Evolutionary conservation across 1,140 invertebrate genomes (phyloP).

Genomic region (Trachymyrmex cornetzi): DNA sequence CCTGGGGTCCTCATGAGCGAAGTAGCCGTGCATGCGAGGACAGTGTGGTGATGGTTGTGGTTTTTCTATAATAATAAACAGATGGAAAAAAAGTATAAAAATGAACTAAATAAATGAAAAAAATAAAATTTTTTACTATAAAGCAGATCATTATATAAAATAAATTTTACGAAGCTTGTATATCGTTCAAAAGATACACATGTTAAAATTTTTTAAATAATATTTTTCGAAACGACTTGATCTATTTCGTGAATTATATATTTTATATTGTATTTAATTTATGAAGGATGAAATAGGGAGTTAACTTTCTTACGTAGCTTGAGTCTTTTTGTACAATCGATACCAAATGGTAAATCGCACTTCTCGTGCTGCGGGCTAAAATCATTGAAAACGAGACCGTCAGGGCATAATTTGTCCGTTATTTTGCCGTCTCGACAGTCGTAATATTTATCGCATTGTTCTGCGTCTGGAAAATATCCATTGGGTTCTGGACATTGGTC

Average conservation of each 20-base stretch:
- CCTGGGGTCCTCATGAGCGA: constrained; percentile 92
- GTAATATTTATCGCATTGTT: constrained; percentile 97
- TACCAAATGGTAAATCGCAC: constrained; percentile 95
- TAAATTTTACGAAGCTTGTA: neutral
- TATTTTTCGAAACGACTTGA: neutral
- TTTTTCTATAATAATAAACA: constrained; percentile 88
- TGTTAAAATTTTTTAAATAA: neutral
- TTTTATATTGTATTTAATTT: neutral
- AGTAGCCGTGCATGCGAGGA: constrained; percentile 95
- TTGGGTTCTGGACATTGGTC: constrained; percentile 93
- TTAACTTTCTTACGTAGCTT: constrained; percentile 93
- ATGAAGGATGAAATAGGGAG: neutral
- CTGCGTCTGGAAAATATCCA: constrained; percentile 94
- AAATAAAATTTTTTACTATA: constrained; percentile 1
- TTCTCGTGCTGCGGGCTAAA: constrained; percentile 93
- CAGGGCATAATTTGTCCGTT: constrained; percentile 93
- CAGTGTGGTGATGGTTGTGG: constrained; percentile 92
- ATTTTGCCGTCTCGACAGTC: constrained; percentile 91
- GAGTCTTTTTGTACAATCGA: constrained; percentile 92
- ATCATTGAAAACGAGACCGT: constrained; percentile 97
- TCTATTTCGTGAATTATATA: neutral
- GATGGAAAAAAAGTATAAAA: neutral
- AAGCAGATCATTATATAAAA: neutral
- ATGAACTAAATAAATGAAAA: neutral
- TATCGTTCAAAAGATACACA: neutral